Conservation (phyloP, 2,888 invertebrate species). For the Eupithecia vulgata region DNA sequence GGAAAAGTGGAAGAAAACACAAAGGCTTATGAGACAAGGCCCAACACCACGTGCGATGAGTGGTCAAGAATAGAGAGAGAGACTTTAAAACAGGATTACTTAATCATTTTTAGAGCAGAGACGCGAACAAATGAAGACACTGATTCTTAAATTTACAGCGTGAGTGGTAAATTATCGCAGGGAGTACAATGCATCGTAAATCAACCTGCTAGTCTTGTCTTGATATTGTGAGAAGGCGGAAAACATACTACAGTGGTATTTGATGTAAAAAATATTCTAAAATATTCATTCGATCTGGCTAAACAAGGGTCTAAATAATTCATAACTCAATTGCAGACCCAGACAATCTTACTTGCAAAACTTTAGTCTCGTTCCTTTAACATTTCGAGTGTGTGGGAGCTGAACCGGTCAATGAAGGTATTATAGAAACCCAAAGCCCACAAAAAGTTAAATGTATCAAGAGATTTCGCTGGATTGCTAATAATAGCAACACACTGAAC, state of each 20-base stretch:
- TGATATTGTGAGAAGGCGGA: slow-evolving; percentile 2
- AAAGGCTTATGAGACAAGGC: not conserved
- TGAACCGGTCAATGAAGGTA: not conserved
- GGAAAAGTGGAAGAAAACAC: not conserved
- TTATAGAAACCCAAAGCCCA: not conserved
- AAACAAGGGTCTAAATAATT: slow-evolving; percentile 38
- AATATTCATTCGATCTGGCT: slow-evolving; percentile 29
- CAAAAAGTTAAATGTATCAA: not conserved
- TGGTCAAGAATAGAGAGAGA: not conserved
- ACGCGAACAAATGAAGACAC: not conserved
- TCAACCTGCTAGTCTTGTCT: not conserved
- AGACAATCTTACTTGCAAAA: slow-evolving; percentile 45
- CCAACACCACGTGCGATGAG: not conserved
- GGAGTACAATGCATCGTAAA: slow-evolving; percentile 10
- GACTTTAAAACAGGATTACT: not conserved
- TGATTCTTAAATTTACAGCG: not conserved
- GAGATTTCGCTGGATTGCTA: not conserved
- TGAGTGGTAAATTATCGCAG: not conserved
- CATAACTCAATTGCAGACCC: slow-evolving; percentile 38
- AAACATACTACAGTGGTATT: slow-evolving; percentile 1
- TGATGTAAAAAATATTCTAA: slow-evolving; percentile 11
- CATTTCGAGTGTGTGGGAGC: slow-evolving; percentile 1
- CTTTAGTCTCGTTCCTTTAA: slow-evolving; percentile 24
- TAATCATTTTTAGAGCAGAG: not conserved
- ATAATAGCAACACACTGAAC: not conserved